phyloP scores from a whole-genome alignment of 2,797 vertebrate genomes.

The Paramormyrops hopkinsi region DNA sequence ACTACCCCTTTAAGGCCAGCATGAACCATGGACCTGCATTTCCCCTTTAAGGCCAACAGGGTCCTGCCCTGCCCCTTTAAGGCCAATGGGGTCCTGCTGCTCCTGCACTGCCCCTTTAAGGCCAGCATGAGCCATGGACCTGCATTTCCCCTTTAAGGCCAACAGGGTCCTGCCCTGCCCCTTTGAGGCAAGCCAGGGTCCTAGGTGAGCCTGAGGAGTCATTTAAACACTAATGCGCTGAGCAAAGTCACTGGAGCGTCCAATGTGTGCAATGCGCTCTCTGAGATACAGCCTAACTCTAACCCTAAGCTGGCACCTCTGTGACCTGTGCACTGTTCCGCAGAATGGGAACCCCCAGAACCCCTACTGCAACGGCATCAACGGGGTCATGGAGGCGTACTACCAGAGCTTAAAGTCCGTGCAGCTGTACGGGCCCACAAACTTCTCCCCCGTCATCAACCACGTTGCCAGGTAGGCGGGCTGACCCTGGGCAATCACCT shows the following conservation, averaged over 20 bases:
- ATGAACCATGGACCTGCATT: background rate
- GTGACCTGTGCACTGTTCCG: background rate
- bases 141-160: background rate
- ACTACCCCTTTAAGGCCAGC: background rate
- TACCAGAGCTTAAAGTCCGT: constrained; percentile 92
- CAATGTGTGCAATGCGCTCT: background rate
- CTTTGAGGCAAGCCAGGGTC: background rate
- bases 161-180: background rate
- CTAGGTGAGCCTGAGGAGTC: background rate
- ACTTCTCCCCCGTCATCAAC: constrained; percentile 95
- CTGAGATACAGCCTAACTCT: background rate
- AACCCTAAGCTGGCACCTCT: background rate
- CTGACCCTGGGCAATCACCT: background rate
- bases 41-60: background rate
- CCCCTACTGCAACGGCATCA: constrained; percentile 89
- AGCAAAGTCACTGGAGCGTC: background rate
- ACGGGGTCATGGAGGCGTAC: constrained; percentile 94
- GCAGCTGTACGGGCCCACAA: constrained; percentile 94
- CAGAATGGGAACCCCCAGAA: constrained; percentile 97
- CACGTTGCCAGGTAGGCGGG: constrained; percentile 81
- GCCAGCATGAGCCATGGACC: too few relatives aligned
- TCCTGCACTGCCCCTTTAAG: too few relatives aligned
- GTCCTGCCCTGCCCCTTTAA: background rate
- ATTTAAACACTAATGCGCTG: background rate
- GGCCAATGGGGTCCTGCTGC: too few relatives aligned